Conservation (phyloP, 2,113 vertebrate genomes). For the Scalopus aquaticus region DNA sequence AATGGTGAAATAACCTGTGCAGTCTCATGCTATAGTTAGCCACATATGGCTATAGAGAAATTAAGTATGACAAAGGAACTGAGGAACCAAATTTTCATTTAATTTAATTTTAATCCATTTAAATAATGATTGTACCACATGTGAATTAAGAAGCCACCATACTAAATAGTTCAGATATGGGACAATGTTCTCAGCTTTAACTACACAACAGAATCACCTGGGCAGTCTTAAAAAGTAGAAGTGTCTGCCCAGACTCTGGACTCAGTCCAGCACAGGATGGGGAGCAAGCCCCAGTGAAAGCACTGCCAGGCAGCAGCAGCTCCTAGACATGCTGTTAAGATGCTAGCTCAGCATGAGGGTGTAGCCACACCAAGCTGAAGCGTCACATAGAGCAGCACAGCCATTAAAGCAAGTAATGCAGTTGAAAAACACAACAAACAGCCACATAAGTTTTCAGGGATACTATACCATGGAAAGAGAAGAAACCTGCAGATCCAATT, state of each 20-base stretch:
- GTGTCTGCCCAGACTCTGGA: background rate
- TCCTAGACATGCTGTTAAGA: background rate
- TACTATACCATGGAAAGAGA: too few relatives aligned
- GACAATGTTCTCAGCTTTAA: background rate
- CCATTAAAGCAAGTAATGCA: too few relatives aligned
- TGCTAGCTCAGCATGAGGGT: too few relatives aligned
- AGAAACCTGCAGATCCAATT: too few relatives aligned
- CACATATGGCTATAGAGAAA: background rate
- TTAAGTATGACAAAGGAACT: background rate
- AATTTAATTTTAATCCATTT: background rate
- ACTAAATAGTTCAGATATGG: background rate
- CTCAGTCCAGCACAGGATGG: too few relatives aligned
- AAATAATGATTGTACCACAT: background rate
- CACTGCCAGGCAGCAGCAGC: too few relatives aligned
- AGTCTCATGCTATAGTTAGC: background rate
- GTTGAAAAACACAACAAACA: too few relatives aligned
- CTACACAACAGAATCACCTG: background rate
- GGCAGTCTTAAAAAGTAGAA: background rate
- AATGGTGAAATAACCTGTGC: background rate
- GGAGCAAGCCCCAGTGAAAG: too few relatives aligned
- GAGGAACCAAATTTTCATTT: background rate
- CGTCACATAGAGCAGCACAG: too few relatives aligned
- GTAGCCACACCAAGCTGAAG: too few relatives aligned
- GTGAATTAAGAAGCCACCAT: background rate
- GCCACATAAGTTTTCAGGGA: too few relatives aligned